Conservation (phyloP, 1,140 invertebrate species). For the Ceratitis capitata region DNA sequence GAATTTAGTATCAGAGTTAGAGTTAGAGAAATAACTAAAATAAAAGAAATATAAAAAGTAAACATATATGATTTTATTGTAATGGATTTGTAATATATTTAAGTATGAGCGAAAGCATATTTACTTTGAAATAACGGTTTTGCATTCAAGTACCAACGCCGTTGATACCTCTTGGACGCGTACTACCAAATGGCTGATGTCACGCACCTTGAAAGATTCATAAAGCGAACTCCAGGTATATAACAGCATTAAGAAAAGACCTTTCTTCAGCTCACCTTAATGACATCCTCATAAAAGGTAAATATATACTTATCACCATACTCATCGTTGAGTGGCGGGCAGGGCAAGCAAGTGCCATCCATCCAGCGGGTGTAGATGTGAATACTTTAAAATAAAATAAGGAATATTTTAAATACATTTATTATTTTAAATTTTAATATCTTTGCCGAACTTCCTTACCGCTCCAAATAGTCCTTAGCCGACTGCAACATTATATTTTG, state of each 20-base stretch:
- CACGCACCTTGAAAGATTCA: not conserved
- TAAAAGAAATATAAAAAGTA: no score
- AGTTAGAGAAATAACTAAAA: not conserved
- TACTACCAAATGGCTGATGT: constrained; percentile 48
- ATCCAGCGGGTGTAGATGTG: constrained; percentile 79
- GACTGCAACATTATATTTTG: constrained; percentile 77
- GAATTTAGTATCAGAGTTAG: no score
- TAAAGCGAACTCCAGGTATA: not conserved
- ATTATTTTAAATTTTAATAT: not conserved
- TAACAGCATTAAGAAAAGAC: not conserved
- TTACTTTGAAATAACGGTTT: constrained; percentile 52
- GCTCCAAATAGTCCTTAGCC: constrained; percentile 73
- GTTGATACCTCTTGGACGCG: constrained; percentile 52
- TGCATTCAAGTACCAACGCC: constrained; percentile 48
- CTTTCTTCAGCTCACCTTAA: constrained; percentile 67
- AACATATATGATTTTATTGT: no score
- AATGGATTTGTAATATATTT: no score
- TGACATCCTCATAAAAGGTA: constrained; percentile 81
- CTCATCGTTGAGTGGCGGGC: constrained; percentile 66
- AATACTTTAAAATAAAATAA: not conserved
- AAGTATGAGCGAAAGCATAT: not conserved
- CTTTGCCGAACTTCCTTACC: constrained; percentile 59
- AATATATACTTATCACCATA: constrained; percentile 71
- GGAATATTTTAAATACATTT: not conserved
- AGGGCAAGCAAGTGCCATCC: constrained; percentile 80